Evolutionary conservation across 2,888 invertebrate species (phyloP), one percentile per base, ranked within the genome.

Genomic region (Luffia ferchaultella): DNA sequence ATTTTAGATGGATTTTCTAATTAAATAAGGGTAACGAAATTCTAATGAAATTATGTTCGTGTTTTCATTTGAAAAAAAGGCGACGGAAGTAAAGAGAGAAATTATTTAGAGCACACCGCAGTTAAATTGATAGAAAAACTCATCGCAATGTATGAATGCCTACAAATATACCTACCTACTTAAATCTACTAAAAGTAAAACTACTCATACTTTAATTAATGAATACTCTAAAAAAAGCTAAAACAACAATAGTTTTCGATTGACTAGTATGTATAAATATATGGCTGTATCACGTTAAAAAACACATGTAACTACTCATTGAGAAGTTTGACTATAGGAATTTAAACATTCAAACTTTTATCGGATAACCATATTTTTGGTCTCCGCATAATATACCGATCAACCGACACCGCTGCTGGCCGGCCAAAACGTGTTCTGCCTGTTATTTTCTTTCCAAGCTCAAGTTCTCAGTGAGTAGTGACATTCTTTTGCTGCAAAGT

Each of bases 331-430:
- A 30, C 5, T 30, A 30, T 30, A 12, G 30, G 30, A 3, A n/a
- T n/a, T n/a, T n/a, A n/a, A 7, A 30, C 12, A 30, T 30, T 12
- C 30, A 30, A 30, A 30, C 30, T 30, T 30, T 30, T 12, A 30
- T 30, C 30, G 30, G 30, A 30, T 30, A 30, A 30, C 30, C 30
- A 30, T 30, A 30, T 30, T 30, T 42, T n/a, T 42, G 54, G 58
- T 57, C 58, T 60, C 60, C 60, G 69, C 67, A 71, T 73, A 71
- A 72, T 71, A 69, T 64, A 64, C 61, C 65, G 59, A 70, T 70
- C 63, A 59, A 51, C 56, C 58, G 58, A 53, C 63, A 65, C 60
- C 58, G 56, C 53, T 55, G 47, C 18, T 43, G 44, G 46, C 16
- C 48, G 30, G 48, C 30, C 52, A 45, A 60, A 42, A 54, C 55